These are phyloP conservation scores for Riparia riparia DNA, from an alignment of 2,113 vertebrate genomes.

Conservation along the genomic window DNA sequence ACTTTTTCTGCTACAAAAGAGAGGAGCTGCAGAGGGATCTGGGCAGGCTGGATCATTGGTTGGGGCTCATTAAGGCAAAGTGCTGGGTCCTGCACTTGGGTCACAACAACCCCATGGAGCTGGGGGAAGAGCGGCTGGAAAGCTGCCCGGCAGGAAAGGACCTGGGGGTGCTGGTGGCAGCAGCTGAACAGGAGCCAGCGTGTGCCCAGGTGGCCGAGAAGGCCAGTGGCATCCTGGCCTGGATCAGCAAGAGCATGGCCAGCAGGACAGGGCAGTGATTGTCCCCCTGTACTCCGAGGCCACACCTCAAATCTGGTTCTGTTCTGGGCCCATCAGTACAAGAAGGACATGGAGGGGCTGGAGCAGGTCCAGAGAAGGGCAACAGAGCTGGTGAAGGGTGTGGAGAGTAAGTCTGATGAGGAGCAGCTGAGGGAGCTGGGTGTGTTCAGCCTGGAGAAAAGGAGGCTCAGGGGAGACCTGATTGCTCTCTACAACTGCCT, in stretches of 20 bases:
- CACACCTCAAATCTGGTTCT: background rate
- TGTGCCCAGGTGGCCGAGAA: background rate
- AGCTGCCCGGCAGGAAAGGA: background rate
- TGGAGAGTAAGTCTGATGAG: background rate
- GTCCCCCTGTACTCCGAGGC: background rate
- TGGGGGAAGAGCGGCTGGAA: background rate
- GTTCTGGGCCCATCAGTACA: background rate
- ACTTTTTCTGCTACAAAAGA: background rate
- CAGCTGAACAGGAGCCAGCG: background rate
- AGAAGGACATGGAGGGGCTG: background rate
- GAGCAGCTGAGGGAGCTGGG: background rate
- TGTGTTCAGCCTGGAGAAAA: background rate
- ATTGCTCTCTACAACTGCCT: background rate
- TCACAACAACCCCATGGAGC: background rate
- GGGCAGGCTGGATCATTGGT: background rate
- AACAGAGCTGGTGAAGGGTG: background rate
- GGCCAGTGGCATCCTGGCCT: background rate
- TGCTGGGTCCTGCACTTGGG: background rate
- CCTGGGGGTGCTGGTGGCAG: background rate
- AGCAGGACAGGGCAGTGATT: background rate
- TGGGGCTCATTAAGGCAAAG: background rate
- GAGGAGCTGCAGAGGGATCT: background rate
- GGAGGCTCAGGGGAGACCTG: background rate
- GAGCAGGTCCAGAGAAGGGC: background rate
- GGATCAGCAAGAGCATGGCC: fast-evolving